Conservation (phyloP, 2,113 vertebrate genomes). For the Pelecanus crispus region DNA sequence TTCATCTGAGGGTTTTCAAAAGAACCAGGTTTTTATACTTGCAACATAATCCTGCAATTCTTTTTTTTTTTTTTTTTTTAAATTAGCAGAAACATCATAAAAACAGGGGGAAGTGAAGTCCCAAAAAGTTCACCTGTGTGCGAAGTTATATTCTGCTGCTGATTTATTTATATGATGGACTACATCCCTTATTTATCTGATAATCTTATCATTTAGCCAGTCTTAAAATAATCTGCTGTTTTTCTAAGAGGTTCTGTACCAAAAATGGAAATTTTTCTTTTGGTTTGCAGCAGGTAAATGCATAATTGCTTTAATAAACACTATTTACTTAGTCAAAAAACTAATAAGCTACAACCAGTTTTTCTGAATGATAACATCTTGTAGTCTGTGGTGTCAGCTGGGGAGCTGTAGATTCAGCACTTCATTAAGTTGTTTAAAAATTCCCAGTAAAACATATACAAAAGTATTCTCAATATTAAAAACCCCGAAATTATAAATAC, state of each 20-base stretch:
- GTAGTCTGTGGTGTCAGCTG: not conserved
- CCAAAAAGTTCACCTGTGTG: not conserved
- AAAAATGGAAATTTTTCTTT: not conserved
- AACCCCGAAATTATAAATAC: not conserved
- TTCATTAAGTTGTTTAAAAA: slow-evolving; percentile 18
- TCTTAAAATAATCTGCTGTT: not conserved
- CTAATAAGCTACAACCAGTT: not conserved
- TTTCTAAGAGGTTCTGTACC: not conserved
- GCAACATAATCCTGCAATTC: not conserved
- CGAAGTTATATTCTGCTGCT: not conserved
- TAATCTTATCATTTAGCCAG: not conserved
- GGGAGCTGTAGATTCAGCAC: not conserved
- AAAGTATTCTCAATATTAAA: slow-evolving; percentile 3
- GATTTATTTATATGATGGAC: not conserved
- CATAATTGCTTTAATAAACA: not conserved
- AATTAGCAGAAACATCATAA: not conserved
- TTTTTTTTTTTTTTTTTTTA: not conserved
- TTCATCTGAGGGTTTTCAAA: not conserved
- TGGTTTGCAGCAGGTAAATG: not conserved
- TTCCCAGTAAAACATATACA: not conserved
- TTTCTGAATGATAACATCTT: not conserved
- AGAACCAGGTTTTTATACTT: not conserved
- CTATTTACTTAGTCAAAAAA: not conserved
- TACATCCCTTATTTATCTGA: not conserved
- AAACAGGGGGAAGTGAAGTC: not conserved